A percentile compares a stretch with the other conserved stretches of the same genome.
phyloP scores from a whole-genome alignment of 2,113 vertebrate genomes.

The Pterocles orientalis region DNA sequence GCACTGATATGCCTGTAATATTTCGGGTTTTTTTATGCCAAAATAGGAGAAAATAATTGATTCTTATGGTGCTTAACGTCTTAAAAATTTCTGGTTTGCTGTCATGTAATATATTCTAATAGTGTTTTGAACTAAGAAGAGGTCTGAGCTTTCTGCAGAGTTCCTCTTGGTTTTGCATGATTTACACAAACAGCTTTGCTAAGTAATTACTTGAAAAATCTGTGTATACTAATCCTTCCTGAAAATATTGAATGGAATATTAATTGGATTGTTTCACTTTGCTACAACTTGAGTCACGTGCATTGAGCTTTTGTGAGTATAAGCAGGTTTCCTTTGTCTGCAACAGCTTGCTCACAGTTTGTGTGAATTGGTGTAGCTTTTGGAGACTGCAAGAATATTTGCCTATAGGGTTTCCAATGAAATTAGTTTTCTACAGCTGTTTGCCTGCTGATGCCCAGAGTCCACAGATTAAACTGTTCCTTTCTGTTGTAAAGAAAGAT shows the following conservation, averaged over 20 bases:
- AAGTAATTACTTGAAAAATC: neutral
- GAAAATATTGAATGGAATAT: conserved; percentile 1
- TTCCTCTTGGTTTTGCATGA: neutral
- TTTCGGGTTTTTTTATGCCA: neutral
- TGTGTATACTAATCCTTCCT: neutral
- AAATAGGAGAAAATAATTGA: neutral
- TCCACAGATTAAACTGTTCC: neutral
- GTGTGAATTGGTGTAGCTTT: conserved; percentile 14
- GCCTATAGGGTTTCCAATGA: conserved; percentile 33
- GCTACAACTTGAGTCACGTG: neutral
- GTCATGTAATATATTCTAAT: neutral
- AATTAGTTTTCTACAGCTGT: conserved; percentile 56
- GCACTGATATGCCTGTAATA: neutral
- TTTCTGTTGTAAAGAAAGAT: neutral
- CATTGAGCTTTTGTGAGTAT: neutral
- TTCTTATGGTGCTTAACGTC: neutral
- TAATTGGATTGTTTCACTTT: conserved; percentile 10
- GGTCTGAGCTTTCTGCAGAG: neutral
- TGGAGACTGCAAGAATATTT: neutral
- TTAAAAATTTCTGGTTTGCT: neutral
- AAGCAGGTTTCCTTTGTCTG: conserved; percentile 26
- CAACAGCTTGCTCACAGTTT: neutral
- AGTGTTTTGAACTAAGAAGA: neutral
- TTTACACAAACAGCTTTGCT: neutral
- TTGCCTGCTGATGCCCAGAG: conserved; percentile 10